Evolutionary conservation across 2,113 vertebrate genomes (phyloP).

Genomic region (Talpa occidentalis): DNA sequence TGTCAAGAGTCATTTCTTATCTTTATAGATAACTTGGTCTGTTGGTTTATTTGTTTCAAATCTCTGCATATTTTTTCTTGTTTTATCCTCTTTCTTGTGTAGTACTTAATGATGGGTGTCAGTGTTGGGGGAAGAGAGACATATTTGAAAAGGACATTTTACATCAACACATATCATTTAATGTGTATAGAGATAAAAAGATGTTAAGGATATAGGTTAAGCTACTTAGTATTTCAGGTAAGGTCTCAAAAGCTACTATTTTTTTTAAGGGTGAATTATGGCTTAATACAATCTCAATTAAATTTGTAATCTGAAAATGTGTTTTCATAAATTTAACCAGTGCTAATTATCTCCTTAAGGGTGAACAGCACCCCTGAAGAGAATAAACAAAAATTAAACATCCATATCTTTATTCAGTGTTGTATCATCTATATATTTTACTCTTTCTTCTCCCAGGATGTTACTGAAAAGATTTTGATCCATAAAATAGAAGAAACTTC

Average conservation of each 20-base stretch:
- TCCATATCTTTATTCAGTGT: not conserved
- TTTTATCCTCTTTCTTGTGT: not conserved
- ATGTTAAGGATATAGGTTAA: not conserved
- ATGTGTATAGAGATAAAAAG: not conserved
- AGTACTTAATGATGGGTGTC: not conserved
- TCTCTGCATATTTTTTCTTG: not conserved
- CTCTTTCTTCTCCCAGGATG: not conserved
- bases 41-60: not conserved
- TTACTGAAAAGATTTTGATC: not conserved
- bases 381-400: not conserved
- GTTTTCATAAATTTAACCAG: not conserved
- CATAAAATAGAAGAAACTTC: not conserved
- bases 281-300: not conserved
- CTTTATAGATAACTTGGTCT: not conserved
- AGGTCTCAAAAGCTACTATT: not conserved
- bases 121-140: not conserved
- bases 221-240: not conserved
- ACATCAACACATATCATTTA: not conserved
- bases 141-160: conserved; percentile 14
- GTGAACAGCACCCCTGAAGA: not conserved
- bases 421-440: not conserved
- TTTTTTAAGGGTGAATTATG: not conserved
- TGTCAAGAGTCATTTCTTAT: not conserved
- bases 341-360: not conserved
- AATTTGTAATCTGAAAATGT: conserved; percentile 22